Percentiles rank a stretch among this genome's conserved stretches.
phyloP scores from a whole-genome alignment of 2,888 invertebrate genomes.

The Eulithis prunata region DNA sequence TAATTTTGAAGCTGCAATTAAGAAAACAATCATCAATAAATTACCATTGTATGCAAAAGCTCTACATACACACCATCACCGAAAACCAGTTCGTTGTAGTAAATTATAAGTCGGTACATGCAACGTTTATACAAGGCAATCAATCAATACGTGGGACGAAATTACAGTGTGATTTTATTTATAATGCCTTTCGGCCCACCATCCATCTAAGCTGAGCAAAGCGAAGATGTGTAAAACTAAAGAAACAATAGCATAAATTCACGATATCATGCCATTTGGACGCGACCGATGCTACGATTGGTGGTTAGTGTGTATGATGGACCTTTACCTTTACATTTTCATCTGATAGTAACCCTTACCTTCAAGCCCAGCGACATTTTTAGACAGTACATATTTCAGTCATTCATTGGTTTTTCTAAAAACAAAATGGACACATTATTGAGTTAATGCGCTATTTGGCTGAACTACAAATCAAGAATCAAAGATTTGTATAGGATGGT shows the following conservation, averaged over 20 bases:
- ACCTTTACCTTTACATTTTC: conserved; percentile 21
- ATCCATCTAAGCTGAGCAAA: conserved; percentile 17
- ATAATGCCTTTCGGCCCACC: conserved; percentile 20
- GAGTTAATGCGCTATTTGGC: neutral
- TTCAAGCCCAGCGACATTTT: conserved; percentile 6
- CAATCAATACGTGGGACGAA: conserved; percentile 35
- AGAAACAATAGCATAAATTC: conserved; percentile 9
- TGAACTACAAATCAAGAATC: neutral
- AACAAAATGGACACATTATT: neutral
- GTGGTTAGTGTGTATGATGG: neutral
- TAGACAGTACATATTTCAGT: conserved; percentile 23
- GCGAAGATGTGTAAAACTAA: conserved; percentile 1
- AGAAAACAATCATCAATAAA: conserved; percentile 37
- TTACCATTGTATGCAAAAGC: conserved; percentile 34
- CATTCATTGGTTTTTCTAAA: neutral
- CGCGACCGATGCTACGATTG: neutral
- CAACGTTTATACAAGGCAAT: conserved; percentile 35
- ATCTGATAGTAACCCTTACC: conserved; percentile 22
- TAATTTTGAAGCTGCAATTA: conserved; percentile 8
- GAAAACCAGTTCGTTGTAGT: conserved; percentile 32
- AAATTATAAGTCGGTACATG: conserved; percentile 32
- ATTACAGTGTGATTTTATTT: conserved; percentile 35
- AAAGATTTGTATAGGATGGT: conserved; percentile 1
- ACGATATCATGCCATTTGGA: neutral
- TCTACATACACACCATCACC: conserved; percentile 27